These are phyloP conservation scores for Acrobeloides nanus DNA, from an alignment of 2,888 invertebrate genomes.

Conservation along the genomic window DNA sequence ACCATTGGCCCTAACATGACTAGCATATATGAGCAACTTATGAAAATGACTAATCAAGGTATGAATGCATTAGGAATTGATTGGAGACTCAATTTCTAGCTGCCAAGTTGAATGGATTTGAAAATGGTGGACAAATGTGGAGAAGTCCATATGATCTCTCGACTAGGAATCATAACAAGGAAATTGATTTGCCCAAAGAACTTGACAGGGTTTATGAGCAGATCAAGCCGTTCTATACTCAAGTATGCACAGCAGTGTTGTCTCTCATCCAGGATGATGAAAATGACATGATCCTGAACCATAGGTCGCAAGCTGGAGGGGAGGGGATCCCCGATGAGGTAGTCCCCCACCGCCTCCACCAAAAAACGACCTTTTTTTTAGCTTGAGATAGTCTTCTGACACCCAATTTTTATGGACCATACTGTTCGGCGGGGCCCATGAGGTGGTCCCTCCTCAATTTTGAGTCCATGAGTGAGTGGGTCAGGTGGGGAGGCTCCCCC, in stretches of 20 bases:
- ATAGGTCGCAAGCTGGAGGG: too few relatives aligned
- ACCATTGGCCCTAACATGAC: slow-evolving; percentile 23
- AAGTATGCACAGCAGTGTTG: slow-evolving; percentile 20
- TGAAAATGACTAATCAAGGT: slow-evolving; percentile 45
- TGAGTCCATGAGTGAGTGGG: too few relatives aligned
- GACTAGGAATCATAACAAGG: slow-evolving; percentile 8
- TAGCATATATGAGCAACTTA: slow-evolving; percentile 34
- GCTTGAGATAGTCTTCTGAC: too few relatives aligned
- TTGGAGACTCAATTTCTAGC: slow-evolving; percentile 19
- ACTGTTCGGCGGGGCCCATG: too few relatives aligned
- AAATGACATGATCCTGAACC: too few relatives aligned
- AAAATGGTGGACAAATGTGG: slow-evolving; percentile 52
- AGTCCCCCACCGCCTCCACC: too few relatives aligned
- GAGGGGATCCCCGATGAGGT: too few relatives aligned
- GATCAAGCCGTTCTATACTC: slow-evolving; percentile 50
- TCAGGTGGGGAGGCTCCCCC: too few relatives aligned
- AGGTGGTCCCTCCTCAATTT: too few relatives aligned
- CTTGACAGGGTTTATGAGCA: slow-evolving; percentile 37
- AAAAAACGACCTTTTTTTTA: too few relatives aligned
- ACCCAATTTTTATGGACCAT: too few relatives aligned
- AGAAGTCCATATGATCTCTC: slow-evolving; percentile 46
- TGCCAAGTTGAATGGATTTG: slow-evolving; percentile 48
- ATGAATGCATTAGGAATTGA: neutral
- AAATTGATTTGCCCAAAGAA: slow-evolving; percentile 37
- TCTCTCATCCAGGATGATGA: too few relatives aligned